phyloP scores from a whole-genome alignment of 2,888 invertebrate genomes.

The Eristalis arbustorum region DNA sequence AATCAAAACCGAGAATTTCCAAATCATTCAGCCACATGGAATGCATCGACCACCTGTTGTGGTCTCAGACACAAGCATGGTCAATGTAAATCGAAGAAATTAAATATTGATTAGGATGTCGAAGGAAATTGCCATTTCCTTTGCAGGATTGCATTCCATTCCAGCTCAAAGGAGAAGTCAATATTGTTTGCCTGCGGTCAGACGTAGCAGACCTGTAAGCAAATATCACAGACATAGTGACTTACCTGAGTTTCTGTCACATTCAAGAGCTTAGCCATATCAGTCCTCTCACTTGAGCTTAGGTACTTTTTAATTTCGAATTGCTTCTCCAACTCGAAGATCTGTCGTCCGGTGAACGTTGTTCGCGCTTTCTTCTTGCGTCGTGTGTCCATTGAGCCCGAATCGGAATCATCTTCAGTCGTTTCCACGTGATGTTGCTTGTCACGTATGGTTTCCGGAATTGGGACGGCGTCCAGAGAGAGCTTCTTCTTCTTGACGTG shows the following conservation, averaged over 20 bases:
- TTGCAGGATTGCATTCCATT: background rate
- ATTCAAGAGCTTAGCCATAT: constrained; percentile 95
- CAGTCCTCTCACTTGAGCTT: constrained; percentile 95
- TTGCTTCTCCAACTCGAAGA: constrained; percentile 97
- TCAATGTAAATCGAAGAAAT: background rate
- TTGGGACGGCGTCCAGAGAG: constrained; percentile 26
- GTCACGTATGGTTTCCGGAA: constrained; percentile 45
- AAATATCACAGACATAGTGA: background rate
- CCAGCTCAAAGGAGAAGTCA: too few species aligned
- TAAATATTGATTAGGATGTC: background rate
- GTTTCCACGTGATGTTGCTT: constrained; percentile 74
- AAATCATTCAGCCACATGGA: background rate
- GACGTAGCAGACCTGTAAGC: too few species aligned
- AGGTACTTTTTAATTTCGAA: constrained; percentile 98
- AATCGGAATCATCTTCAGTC: constrained; percentile 81
- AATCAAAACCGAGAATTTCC: background rate
- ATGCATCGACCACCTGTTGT: background rate
- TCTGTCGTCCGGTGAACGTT: constrained; percentile 97
- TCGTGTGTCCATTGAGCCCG: constrained; percentile 81
- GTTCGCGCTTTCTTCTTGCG: constrained; percentile 94
- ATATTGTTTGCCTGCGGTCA: too few species aligned
- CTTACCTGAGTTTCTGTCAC: constrained; percentile 98
- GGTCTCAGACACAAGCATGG: background rate
- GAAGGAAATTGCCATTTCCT: background rate
- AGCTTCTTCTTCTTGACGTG: constrained; percentile 78